Percentiles rank a stretch among this genome's conserved stretches.
phyloP scores from a whole-genome alignment of 1,140 invertebrate genomes.

The Drosophila ohnishii region DNA sequence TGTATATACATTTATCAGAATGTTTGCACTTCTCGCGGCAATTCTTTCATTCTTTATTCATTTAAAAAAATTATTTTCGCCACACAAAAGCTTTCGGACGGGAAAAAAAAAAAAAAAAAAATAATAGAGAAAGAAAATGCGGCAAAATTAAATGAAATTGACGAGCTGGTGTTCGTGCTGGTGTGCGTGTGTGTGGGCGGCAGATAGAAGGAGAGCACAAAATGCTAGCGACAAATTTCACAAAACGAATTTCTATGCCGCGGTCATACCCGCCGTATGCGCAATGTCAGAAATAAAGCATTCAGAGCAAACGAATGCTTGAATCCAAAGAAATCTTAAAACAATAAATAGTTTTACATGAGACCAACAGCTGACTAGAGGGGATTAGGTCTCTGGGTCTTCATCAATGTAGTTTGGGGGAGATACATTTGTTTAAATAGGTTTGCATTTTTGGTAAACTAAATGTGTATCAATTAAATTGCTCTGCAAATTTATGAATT shows the following conservation, averaged over 20 bases:
- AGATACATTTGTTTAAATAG: no score
- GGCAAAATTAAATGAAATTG: slow-evolving; percentile 76
- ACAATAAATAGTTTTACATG: not conserved
- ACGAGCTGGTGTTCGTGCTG: slow-evolving; percentile 29
- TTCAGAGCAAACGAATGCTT: slow-evolving; percentile 4
- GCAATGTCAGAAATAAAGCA: slow-evolving; percentile 43
- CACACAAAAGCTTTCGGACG: slow-evolving; percentile 50
- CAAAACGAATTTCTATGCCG: slow-evolving; percentile 31
- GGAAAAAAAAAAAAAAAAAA: slow-evolving; percentile 19
- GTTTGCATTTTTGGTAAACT: no score
- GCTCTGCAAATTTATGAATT: not conserved
- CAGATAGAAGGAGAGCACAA: slow-evolving; percentile 43
- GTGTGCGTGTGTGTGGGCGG: slow-evolving; percentile 25
- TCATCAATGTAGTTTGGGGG: not conserved
- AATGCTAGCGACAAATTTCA: slow-evolving; percentile 34
- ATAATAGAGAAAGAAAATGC: slow-evolving; percentile 55
- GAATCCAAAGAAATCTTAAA: slow-evolving; percentile 6
- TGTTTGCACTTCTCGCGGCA: slow-evolving; percentile 30
- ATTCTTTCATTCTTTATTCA: slow-evolving; percentile 61
- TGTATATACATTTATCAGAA: slow-evolving; percentile 22
- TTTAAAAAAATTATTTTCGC: slow-evolving; percentile 58
- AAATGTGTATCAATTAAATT: not conserved
- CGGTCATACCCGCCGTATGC: slow-evolving; percentile 30
- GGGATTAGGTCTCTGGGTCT: not conserved
- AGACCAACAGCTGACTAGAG: not conserved